Evolutionary conservation across 2,888 invertebrate species (phyloP).

Genomic region (Tetramorium bicarinatum): DNA sequence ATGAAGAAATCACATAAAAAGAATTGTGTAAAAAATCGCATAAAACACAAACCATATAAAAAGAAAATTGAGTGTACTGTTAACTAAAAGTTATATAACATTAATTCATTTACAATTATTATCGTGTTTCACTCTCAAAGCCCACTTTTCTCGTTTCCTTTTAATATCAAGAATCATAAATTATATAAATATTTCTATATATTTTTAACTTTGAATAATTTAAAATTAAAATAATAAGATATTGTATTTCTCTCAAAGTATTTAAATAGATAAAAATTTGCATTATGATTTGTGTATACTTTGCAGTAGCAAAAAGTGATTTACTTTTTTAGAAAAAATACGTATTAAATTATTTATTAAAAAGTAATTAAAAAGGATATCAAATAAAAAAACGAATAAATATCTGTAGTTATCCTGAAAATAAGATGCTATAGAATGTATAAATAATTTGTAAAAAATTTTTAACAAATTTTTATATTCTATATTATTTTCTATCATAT

Average conservation of each 20-base stretch:
- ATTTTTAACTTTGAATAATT: conserved; percentile 4
- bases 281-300: neutral
- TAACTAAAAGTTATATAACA: too few relatives aligned
- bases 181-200: neutral
- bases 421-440: neutral
- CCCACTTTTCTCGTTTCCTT: too few relatives aligned
- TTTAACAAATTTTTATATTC: neutral
- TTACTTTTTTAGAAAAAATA: neutral
- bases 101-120: too few relatives aligned
- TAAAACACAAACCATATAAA: too few relatives aligned
- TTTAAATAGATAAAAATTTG: conserved; percentile 3
- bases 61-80: too few relatives aligned
- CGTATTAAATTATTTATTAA: neutral
- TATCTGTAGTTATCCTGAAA: neutral
- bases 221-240: neutral
- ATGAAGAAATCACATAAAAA: too few relatives aligned
- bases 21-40: too few relatives aligned
- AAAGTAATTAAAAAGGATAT: neutral
- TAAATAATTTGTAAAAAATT: neutral
- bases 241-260: neutral
- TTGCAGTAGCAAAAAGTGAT: neutral
- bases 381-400: neutral
- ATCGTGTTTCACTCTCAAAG: too few relatives aligned
- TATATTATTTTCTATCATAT: too few relatives aligned
- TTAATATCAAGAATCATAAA: too few relatives aligned